Conservation (phyloP, 2,113 vertebrate genomes). For the Miniopterus natalensis region DNA sequence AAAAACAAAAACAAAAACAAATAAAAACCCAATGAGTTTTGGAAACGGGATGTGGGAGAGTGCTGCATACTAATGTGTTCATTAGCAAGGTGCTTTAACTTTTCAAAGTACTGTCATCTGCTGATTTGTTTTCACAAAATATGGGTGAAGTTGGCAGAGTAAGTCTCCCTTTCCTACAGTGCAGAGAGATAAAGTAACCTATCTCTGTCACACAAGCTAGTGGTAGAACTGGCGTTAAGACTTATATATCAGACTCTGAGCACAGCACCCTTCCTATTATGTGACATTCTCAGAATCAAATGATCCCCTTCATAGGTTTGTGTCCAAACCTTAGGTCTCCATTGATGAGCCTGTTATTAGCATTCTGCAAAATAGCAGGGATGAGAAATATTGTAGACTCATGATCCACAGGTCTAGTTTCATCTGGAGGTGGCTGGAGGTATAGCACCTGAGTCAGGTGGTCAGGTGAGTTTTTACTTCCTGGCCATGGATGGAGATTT, state of each 20-base stretch:
- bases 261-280: background rate
- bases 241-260: background rate
- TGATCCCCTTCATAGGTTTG: background rate
- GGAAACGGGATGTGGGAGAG: background rate
- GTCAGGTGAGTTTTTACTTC: conserved; percentile 8
- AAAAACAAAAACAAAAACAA: background rate
- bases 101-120: background rate
- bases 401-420: background rate
- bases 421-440: background rate
- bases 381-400: background rate
- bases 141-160: background rate
- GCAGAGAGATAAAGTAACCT: background rate
- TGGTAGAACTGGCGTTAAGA: background rate
- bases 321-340: background rate
- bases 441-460: background rate
- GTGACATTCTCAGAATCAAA: background rate
- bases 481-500: background rate
- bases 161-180: background rate
- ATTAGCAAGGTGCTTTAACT: background rate
- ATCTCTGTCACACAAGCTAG: background rate
- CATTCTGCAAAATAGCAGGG: background rate
- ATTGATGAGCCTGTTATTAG: background rate
- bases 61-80: background rate
- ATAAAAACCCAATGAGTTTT: background rate
- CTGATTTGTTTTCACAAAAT: background rate